These are phyloP conservation scores for Quadroppia sp. DNA, from an alignment of 2,888 invertebrate species.

Conservation along the genomic window DNA sequence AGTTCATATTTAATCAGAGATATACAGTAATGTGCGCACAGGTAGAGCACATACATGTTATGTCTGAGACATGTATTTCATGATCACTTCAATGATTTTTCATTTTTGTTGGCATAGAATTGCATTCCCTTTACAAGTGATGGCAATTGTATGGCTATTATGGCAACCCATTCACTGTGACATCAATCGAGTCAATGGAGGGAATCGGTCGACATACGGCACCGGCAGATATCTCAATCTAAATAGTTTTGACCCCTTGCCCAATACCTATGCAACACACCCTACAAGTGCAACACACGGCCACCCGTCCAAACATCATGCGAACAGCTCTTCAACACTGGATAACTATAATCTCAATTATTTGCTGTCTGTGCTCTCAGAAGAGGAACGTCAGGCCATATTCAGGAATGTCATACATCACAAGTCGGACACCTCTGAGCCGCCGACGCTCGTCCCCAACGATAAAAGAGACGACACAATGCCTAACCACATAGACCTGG, in stretches of 20 bases:
- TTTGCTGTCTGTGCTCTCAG: not conserved
- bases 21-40: not conserved
- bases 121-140: slow-evolving; percentile 9
- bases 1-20: not conserved
- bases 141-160: slow-evolving; percentile 15
- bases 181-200: slow-evolving; percentile 20
- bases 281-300: not conserved
- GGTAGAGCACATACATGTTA: not conserved
- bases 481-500: not conserved
- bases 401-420: slow-evolving; percentile 4
- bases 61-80: not conserved
- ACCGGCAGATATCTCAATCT: not conserved
- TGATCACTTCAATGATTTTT: slow-evolving; percentile 26
- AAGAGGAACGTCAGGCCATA: slow-evolving; percentile 21
- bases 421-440: not conserved
- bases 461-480: too few species aligned
- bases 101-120: slow-evolving; percentile 11
- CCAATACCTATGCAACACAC: not conserved
- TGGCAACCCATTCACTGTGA: slow-evolving; percentile 27
- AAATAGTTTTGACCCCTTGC: slow-evolving; percentile 8
- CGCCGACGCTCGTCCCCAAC: not conserved
- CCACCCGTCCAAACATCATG: not conserved
- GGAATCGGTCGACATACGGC: slow-evolving; percentile 9
- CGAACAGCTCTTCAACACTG: not conserved
- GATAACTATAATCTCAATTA: slow-evolving; percentile 8